Evolutionary conservation across 2,888 invertebrate genomes (phyloP).

Genomic region (Heterodera filipjevi): DNA sequence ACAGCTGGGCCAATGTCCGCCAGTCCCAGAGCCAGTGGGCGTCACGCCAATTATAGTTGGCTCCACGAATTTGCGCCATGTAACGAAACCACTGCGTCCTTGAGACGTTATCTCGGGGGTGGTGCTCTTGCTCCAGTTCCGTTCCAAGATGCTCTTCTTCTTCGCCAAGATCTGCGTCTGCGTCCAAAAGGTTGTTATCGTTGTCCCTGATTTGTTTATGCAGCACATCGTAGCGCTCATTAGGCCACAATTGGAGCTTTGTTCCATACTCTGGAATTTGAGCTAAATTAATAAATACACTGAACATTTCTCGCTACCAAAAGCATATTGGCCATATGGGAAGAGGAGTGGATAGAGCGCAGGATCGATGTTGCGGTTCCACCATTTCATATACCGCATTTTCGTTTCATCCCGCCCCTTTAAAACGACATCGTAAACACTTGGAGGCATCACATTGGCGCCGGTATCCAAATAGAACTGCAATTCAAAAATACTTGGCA

Average conservation of each 20-base stretch:
- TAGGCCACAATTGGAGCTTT: not conserved
- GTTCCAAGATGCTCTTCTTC: not conserved
- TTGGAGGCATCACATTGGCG: not conserved
- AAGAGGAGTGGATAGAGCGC: not conserved
- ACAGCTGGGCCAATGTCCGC: slow-evolving; percentile 14
- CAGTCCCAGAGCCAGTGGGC: slow-evolving; percentile 12
- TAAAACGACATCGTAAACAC: not conserved
- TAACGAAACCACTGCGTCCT: slow-evolving; percentile 6
- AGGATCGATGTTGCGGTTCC: not conserved
- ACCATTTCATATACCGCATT: not conserved
- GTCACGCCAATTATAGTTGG: not conserved
- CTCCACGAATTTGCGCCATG: not conserved
- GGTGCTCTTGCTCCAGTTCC: not conserved
- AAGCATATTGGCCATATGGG: not conserved
- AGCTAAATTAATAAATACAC: not conserved
- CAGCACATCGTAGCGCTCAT: not conserved
- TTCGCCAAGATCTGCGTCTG: not conserved
- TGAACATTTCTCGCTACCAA: not conserved
- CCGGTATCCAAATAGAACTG: not conserved
- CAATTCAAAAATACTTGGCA: not conserved
- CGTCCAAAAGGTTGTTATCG: not conserved
- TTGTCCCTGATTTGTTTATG: not conserved
- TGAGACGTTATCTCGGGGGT: slow-evolving; percentile 1
- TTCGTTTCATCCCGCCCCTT: not conserved
- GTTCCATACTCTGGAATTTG: not conserved